Base-by-base conservation (phyloP, 2,113 vertebrate genomes). In the Mastomys coucha region DNA sequence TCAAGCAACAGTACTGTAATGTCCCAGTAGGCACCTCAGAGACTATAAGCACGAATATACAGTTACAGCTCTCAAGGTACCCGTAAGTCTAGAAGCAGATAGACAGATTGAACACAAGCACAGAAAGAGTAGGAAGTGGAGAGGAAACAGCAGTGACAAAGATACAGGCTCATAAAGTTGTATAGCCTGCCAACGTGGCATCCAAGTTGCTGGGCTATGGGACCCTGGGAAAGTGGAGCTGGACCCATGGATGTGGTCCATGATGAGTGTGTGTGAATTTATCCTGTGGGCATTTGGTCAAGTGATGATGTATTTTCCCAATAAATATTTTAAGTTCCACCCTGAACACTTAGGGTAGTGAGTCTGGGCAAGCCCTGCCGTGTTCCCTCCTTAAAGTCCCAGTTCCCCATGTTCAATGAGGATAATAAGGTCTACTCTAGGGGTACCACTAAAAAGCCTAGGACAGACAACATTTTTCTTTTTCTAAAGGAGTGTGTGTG, bases 21-120 rank as follows among this genome's bases (percentile, higher is more conserved):
- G 56, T 75, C 78, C 78, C 4, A n/a, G 91, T 60, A 72, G 14
- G 86, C 91, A 60, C 11, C 88, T 95, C 72, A 92, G 81, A 86
- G 22, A 78, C 19, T 24, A 60, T 56, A 88, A 92, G 95, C 60
- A 86, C 72, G 65, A 91, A 53, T 65, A 76, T 76, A 17, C 11
- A 85, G 70, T 70, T 56, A 72, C 31, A 89, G 36, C 20, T 84
- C 26, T 96, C 60, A 67, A 91, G 65, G 84, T 77, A 67, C 45
- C 87, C 20, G 33, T 80, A 69, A 75, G 60, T 51, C 39, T 89
- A n/a, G 65, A 91, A 87, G 56, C n/a, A 42, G 56, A 63, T 17
- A 14, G 58, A 82, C 56, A 84, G 42, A 16, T 69, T 42, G 77
- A 88, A 67, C 8, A 49, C 36, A 91, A 91, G 6, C 36, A 70